Conservation (phyloP, 2,797 vertebrate genomes). For the Xenopus petersii region DNA sequence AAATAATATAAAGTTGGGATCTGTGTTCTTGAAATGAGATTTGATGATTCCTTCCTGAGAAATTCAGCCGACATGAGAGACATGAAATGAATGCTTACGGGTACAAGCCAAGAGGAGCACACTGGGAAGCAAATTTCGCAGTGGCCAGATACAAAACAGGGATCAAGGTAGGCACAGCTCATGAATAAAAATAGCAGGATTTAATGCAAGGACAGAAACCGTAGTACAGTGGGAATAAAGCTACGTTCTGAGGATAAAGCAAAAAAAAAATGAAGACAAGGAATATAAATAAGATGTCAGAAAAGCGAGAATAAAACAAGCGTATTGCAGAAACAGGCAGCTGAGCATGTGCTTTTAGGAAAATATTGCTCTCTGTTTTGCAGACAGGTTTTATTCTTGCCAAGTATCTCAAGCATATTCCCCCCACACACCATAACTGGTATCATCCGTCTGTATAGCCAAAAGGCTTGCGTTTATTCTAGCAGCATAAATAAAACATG, state of each 20-base stretch:
- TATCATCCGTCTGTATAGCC: neutral
- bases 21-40: neutral
- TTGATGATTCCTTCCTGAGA: neutral
- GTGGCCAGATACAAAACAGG: slow-evolving; percentile 19
- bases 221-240: slow-evolving; percentile 7
- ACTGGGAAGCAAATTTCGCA: neutral
- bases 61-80: neutral
- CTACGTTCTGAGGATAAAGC: slow-evolving; percentile 10
- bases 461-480: neutral
- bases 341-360: slow-evolving; percentile 1
- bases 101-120: neutral
- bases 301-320: neutral
- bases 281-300: slow-evolving; percentile 29
- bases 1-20: neutral
- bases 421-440: neutral
- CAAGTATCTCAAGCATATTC: neutral
- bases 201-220: neutral
- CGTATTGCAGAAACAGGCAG: too few species aligned
- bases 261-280: slow-evolving; percentile 17
- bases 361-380: neutral
- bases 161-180: slow-evolving; percentile 10
- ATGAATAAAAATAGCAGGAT: slow-evolving; percentile 37
- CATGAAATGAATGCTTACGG: neutral
- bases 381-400: neutral
- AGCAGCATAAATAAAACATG: neutral